A percentile compares a stretch with the other conserved stretches of the same genome.
Conservation (phyloP, 2,113 vertebrate genomes). For the Hippocampus barbouri region DNA sequence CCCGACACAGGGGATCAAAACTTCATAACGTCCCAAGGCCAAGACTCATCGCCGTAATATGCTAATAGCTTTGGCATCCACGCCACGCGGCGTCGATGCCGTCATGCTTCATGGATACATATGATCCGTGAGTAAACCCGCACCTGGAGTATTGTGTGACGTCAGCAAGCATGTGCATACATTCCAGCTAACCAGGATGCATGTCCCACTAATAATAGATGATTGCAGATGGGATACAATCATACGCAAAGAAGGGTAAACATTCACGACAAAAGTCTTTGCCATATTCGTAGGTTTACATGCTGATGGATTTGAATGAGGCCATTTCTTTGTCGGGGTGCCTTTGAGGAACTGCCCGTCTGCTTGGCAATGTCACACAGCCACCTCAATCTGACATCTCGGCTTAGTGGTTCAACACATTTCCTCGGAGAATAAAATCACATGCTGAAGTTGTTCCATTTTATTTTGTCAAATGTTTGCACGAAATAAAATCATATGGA, state of each 20-base stretch:
- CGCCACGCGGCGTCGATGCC: slow-evolving; percentile 18
- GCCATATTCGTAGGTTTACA: background rate
- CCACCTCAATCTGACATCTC: background rate
- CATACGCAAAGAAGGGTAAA: too few species aligned
- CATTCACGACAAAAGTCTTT: background rate
- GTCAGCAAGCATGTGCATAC: background rate
- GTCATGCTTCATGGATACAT: background rate
- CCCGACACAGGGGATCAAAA: background rate
- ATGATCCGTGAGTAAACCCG: background rate
- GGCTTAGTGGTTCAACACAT: too few species aligned
- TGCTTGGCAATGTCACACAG: background rate
- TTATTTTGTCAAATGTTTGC: too few species aligned
- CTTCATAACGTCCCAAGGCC: slow-evolving; percentile 8
- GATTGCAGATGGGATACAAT: slow-evolving; percentile 6
- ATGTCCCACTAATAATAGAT: slow-evolving; percentile 10
- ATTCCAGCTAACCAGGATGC: too few species aligned
- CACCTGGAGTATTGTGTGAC: background rate
- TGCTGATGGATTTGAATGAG: background rate
- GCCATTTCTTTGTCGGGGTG: background rate
- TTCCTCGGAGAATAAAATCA: too few species aligned
- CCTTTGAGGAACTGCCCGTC: background rate
- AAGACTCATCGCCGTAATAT: slow-evolving; percentile 14
- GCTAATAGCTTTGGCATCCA: slow-evolving; percentile 19
- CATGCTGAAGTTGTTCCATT: too few species aligned
- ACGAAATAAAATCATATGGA: too few species aligned